These are phyloP conservation scores for Neosilurus hyrtlii DNA, from an alignment of 2,797 vertebrate species.

Conservation along the genomic window DNA sequence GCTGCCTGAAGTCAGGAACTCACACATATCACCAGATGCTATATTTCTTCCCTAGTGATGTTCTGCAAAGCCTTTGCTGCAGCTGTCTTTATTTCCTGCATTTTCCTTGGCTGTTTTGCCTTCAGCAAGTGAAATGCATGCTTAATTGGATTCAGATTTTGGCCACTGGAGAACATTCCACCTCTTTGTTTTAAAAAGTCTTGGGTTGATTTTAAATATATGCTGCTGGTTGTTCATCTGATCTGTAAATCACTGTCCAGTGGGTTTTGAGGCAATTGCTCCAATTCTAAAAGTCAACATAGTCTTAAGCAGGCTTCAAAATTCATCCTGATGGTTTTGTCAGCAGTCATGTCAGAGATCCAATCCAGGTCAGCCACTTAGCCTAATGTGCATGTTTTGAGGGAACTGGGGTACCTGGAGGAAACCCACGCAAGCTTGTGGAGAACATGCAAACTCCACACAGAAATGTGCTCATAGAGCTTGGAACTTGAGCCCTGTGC, in stretches of 20 bases:
- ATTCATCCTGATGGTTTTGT: not conserved
- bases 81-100: constrained; percentile 73
- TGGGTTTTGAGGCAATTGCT: not conserved
- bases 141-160: constrained; percentile 63
- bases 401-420: no score
- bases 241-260: not conserved
- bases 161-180: not conserved
- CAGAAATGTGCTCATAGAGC: no score
- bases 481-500: no score
- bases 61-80: constrained; percentile 66
- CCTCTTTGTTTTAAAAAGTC: not conserved
- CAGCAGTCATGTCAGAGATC: not conserved
- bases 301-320: not conserved
- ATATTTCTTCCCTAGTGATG: not conserved
- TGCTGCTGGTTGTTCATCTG: not conserved
- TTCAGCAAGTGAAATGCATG: constrained; percentile 54
- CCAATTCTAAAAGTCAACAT: not conserved
- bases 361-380: no score
- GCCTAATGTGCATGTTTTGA: no score
- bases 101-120: constrained; percentile 51
- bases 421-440: no score
- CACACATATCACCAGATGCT: constrained; percentile 2
- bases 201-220: constrained; percentile 1
- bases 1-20: not conserved
- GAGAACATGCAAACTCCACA: no score